These are phyloP conservation scores for Pleuronectes platessa DNA, from an alignment of 2,113 vertebrate species.

Conservation along the genomic window DNA sequence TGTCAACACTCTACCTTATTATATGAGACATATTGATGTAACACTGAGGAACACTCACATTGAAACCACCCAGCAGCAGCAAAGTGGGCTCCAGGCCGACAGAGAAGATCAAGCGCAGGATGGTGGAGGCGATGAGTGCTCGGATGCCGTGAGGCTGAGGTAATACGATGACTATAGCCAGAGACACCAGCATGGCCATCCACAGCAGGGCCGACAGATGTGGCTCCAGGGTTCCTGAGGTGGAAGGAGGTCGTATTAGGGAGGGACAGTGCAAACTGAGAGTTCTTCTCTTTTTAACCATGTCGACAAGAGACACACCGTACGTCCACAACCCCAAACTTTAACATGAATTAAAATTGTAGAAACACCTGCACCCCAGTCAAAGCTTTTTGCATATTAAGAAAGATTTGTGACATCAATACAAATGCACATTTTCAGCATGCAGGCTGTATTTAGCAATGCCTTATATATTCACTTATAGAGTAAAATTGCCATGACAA, in stretches of 20 bases:
- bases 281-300: not conserved
- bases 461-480: too few species aligned
- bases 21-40: too few species aligned
- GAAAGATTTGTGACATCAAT: not conserved
- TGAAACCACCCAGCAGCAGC: constrained; percentile 94
- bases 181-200: constrained; percentile 93
- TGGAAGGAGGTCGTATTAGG: not conserved
- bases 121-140: constrained; percentile 94
- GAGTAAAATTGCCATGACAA: too few species aligned
- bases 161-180: constrained; percentile 93
- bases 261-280: not conserved
- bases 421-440: not conserved
- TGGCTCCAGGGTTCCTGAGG: constrained; percentile 91
- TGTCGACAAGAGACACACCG: too few species aligned
- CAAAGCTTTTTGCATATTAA: not conserved
- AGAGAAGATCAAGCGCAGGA: constrained; percentile 95
- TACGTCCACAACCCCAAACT: too few species aligned
- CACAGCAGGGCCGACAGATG: constrained; percentile 95
- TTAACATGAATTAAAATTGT: too few species aligned
- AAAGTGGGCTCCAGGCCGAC: constrained; percentile 95
- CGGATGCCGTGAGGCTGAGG: constrained; percentile 97
- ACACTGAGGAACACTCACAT: constrained; percentile 83
- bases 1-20: too few species aligned
- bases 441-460: too few species aligned
- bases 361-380: too few species aligned